phyloP scores from a whole-genome alignment of 1,140 invertebrate species.

The Grapholita molesta region DNA sequence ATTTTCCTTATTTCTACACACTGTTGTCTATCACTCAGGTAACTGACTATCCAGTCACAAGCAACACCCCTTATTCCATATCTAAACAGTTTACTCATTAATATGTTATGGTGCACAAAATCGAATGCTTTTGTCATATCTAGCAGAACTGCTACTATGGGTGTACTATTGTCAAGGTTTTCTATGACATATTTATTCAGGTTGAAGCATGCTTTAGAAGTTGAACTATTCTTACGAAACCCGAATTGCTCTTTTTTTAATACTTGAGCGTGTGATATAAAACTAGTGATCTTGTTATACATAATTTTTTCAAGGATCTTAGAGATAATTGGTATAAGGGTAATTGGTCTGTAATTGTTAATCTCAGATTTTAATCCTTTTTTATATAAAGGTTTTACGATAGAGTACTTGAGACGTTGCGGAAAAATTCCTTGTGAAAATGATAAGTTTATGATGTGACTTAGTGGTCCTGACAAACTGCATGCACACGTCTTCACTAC shows the following conservation, averaged over 20 bases:
- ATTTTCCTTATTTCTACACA: constrained; percentile 5
- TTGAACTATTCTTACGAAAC: not conserved
- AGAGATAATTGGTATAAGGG: not conserved
- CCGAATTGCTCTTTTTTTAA: not conserved
- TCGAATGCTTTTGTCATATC: constrained; percentile 21
- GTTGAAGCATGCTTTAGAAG: constrained; percentile 4
- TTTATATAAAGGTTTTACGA: not conserved
- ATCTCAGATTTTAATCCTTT: not conserved
- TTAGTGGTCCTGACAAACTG: not conserved
- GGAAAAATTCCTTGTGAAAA: not conserved
- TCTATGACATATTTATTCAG: not conserved
- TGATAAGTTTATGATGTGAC: not conserved
- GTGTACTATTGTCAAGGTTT: not conserved
- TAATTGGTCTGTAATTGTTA: not conserved
- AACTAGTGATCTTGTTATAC: not conserved
- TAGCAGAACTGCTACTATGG: not conserved
- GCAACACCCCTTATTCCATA: constrained; percentile 11
- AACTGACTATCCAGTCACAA: not conserved
- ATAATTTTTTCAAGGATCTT: constrained; percentile 19
- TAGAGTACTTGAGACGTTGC: not conserved
- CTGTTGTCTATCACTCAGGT: constrained; percentile 2
- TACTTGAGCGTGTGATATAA: not conserved
- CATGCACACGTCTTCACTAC: not conserved
- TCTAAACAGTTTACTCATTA: constrained; percentile 5
- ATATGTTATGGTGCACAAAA: not conserved